Percentiles rank a stretch among this genome's conserved stretches.
phyloP scores from a whole-genome alignment of 2,888 invertebrate genomes.

The Globia sparganii region DNA sequence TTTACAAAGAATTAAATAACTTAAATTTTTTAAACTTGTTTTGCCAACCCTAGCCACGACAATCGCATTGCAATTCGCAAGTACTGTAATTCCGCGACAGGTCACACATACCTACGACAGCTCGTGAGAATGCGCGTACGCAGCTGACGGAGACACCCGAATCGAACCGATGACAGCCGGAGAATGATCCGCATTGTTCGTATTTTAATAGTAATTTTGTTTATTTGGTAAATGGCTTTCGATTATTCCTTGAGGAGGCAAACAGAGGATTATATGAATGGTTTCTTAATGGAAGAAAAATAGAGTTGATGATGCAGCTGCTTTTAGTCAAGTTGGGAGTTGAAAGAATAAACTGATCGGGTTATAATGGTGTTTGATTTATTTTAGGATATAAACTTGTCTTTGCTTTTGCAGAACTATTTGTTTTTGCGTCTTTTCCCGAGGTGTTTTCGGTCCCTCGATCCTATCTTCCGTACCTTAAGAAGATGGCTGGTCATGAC shows the following conservation, averaged over 20 bases:
- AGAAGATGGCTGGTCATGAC: not conserved
- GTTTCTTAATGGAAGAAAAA: conserved; percentile 61
- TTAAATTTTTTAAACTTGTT: too few relatives aligned
- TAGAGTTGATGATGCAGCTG: conserved; percentile 38
- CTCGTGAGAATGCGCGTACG: conserved; percentile 65
- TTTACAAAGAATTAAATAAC: too few relatives aligned
- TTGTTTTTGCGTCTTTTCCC: not conserved
- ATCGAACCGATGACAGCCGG: conserved; percentile 65
- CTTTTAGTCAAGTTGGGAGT: conserved; percentile 13
- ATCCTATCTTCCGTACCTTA: not conserved
- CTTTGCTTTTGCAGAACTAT: not conserved
- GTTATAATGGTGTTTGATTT: conserved; percentile 17
- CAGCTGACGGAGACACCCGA: conserved; percentile 66
- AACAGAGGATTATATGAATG: conserved; percentile 45
- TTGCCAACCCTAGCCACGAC: conserved; percentile 54
- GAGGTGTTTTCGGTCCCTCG: not conserved
- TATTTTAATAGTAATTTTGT: conserved; percentile 54
- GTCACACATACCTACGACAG: conserved; percentile 65
- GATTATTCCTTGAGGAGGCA: conserved; percentile 48
- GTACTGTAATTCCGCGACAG: conserved; percentile 63
- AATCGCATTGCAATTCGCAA: conserved; percentile 59
- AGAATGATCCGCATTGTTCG: conserved; percentile 60
- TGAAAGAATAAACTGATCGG: conserved; percentile 11
- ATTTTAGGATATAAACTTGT: not conserved
- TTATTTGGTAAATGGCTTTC: conserved; percentile 64